Conservation (phyloP, 2,797 vertebrate genomes). For the Eospalax fontanierii region DNA sequence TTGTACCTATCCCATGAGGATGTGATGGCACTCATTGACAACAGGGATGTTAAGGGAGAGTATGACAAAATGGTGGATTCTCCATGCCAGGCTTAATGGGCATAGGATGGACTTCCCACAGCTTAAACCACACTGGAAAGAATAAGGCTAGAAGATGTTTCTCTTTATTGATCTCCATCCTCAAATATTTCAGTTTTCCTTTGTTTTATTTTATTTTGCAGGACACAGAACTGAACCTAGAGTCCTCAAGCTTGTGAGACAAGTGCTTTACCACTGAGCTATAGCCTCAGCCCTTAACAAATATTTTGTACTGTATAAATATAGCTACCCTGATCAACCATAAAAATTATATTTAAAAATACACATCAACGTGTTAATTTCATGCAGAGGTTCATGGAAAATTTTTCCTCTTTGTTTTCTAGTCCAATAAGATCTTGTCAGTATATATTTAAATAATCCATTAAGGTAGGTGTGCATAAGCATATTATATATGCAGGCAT, state of each 20-base stretch:
- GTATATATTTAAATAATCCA: neutral
- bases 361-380: neutral
- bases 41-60: neutral
- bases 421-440: neutral
- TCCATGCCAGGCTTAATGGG: neutral
- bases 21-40: neutral
- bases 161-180: neutral
- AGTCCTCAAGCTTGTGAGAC: neutral
- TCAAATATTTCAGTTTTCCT: conserved; percentile 8
- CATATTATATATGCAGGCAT: neutral
- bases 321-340: neutral
- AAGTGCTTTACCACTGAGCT: neutral
- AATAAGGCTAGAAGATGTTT: neutral
- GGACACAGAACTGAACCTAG: neutral
- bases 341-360: conserved; percentile 43
- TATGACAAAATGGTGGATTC: neutral
- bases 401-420: neutral
- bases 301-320: conserved; percentile 35
- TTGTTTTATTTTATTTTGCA: neutral
- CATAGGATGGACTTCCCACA: neutral
- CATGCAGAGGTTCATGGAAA: conserved; percentile 32
- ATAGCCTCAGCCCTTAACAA: neutral
- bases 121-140: neutral
- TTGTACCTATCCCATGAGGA: neutral
- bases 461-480: neutral